Evolutionary conservation across 1,140 invertebrate genomes (phyloP).

Genomic region (Trissolcus basalis): DNA sequence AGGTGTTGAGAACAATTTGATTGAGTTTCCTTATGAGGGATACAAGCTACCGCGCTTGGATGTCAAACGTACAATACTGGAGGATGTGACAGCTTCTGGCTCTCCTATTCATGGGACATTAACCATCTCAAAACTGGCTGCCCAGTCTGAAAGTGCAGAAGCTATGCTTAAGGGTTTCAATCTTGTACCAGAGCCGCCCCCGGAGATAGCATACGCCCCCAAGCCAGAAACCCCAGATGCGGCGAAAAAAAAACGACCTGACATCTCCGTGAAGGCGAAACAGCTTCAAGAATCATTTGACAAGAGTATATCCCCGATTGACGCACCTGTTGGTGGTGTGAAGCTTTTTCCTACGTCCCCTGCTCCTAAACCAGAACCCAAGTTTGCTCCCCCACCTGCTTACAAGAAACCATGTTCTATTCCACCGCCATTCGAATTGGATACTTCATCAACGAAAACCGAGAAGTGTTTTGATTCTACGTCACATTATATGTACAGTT

Average conservation of each 20-base stretch:
- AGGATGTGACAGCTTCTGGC: slow-evolving; percentile 68
- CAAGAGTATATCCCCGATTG: slow-evolving; percentile 76
- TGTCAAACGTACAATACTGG: slow-evolving; percentile 65
- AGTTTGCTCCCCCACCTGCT: slow-evolving; percentile 34
- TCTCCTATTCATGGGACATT: slow-evolving; percentile 67
- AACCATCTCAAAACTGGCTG: slow-evolving; percentile 67
- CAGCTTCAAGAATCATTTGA: slow-evolving; percentile 80
- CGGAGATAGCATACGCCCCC: slow-evolving; percentile 82
- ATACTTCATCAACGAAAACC: slow-evolving; percentile 40
- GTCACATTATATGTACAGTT: slow-evolving; percentile 48
- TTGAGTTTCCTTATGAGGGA: slow-evolving; percentile 72
- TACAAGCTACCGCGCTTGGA: slow-evolving; percentile 67
- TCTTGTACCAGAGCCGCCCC: slow-evolving; percentile 82
- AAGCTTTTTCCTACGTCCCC: slow-evolving; percentile 78
- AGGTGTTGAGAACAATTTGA: slow-evolving; percentile 71
- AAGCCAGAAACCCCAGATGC: slow-evolving; percentile 72
- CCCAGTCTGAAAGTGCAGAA: slow-evolving; percentile 70
- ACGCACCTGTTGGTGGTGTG: slow-evolving; percentile 81
- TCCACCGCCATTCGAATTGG: slow-evolving; percentile 68
- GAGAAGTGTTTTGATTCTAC: slow-evolving; percentile 39
- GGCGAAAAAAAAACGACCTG: slow-evolving; percentile 74
- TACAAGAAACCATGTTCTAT: slow-evolving; percentile 57
- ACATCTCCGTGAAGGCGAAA: slow-evolving; percentile 80
- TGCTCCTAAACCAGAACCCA: slow-evolving; percentile 59
- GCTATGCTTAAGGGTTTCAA: slow-evolving; percentile 76